Base-by-base conservation (phyloP, 2,113 vertebrate genomes). In the Gymnocephalus cernua region DNA sequence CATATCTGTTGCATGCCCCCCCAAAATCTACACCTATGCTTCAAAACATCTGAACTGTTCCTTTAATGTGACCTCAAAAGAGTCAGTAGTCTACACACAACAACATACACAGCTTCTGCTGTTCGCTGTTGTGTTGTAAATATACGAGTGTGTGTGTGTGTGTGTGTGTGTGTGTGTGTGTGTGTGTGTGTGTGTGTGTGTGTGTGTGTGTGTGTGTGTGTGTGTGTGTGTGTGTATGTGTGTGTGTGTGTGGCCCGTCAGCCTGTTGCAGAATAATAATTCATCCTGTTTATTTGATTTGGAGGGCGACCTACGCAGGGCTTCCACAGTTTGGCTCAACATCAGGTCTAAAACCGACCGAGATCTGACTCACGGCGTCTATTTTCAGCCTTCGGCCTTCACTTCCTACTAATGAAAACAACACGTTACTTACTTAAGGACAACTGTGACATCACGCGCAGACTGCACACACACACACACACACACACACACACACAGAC, bases 231-330 rank as follows among this genome's bases (percentile, higher is more conserved):
- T 32, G 3, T 32, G 32, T 32, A 5, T 32, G 32, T 32, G 32
- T 67, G 75, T 82, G 51, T 77, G 59, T 74, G 58, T 56, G 29
- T 67, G 62, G 63, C 61, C 23, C 21, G 29, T 25, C 66, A 12
- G 79, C 21, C 32, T 86, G 78, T 57, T 80, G 79, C 72, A 41
- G 18, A 23, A 69, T 25, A 62, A 73, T 79, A 80, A 85, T 54
- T 85, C 73, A 48, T 70, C 75, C 68, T 90, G 88, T 91, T 91
- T 91, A 76, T 90, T 91, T 89, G 25, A 73, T 82, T 84, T 87
- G 82, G 86, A 85, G 6, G 53, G 16, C 29, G 79, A 82, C 77
- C 74, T 79, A 71, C 66, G 47, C 84, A 68, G 75, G 79, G 79
- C 82, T 79, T 85, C 80, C 84, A 79, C 74, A 50, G 38, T 62